phyloP scores from a whole-genome alignment of 2,888 invertebrate genomes.

The Lasioglossum marginatum region DNA sequence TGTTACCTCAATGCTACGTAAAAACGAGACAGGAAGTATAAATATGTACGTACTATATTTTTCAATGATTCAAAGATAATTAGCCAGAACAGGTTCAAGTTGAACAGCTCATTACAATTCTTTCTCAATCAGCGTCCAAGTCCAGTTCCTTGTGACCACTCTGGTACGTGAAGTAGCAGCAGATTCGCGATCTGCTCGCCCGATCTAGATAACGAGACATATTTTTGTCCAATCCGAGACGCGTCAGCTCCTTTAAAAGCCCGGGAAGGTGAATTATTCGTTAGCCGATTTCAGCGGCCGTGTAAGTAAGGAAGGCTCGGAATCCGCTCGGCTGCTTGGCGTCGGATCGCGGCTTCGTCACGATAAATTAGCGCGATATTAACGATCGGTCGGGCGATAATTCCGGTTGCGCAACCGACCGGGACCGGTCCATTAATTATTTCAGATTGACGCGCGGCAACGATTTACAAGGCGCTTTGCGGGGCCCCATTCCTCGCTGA shows the following conservation, averaged over 20 bases:
- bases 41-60: too few species aligned
- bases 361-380: conserved; percentile 68
- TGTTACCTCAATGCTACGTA: neutral
- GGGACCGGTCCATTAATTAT: conserved; percentile 64
- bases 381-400: conserved; percentile 60
- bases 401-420: conserved; percentile 55
- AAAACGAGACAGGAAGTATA: neutral
- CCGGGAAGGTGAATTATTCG: conserved; percentile 33
- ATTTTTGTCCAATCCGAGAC: neutral
- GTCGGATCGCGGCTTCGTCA: conserved; percentile 24
- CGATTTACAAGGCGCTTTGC: conserved; percentile 62
- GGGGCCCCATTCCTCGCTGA: conserved; percentile 39
- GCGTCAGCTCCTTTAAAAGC: conserved; percentile 14
- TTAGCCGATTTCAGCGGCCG: conserved; percentile 13
- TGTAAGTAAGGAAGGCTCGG: conserved; percentile 3
- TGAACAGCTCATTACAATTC: neutral
- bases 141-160: neutral
- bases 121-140: neutral
- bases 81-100: neutral
- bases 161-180: neutral
- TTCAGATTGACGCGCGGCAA: conserved; percentile 58
- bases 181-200: conserved; percentile 2
- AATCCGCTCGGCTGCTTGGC: neutral
- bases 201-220: conserved; percentile 29
- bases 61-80: neutral